These are phyloP conservation scores for Cryptotis parvus DNA, from an alignment of 2,113 vertebrate genomes.

Conservation along the genomic window DNA sequence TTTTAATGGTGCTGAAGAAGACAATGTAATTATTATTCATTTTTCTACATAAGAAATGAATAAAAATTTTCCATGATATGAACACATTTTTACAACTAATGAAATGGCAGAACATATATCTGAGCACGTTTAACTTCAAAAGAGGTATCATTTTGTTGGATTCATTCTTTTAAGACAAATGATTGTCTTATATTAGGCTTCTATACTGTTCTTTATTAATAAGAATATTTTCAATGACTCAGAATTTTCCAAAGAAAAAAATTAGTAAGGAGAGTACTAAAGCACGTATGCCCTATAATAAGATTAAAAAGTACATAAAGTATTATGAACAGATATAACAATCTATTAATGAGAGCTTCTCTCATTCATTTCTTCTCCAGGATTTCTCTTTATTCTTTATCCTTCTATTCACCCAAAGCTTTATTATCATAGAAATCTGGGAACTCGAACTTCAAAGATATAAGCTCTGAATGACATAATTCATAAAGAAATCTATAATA, in stretches of 20 bases:
- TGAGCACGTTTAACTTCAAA: not conserved
- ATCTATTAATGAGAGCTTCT: not conserved
- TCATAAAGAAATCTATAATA: not conserved
- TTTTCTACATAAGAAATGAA: not conserved
- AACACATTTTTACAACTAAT: not conserved
- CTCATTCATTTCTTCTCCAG: not conserved
- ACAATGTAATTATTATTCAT: not conserved
- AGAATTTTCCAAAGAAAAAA: not conserved
- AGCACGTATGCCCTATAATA: not conserved
- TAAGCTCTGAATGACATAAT: not conserved
- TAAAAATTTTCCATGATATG: not conserved
- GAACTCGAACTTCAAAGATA: slow-evolving; percentile 22
- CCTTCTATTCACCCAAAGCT: not conserved
- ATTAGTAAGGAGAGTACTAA: not conserved
- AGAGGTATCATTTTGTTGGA: not conserved
- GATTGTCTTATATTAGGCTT: not conserved
- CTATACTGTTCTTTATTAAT: not conserved
- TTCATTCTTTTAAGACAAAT: not conserved
- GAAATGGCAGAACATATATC: not conserved
- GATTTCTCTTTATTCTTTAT: not conserved
- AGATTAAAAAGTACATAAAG: not conserved
- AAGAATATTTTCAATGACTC: slow-evolving; percentile 16
- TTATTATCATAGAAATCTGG: not conserved
- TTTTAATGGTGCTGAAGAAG: not conserved
- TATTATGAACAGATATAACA: not conserved